These are phyloP conservation scores for Chloropsis cyanopogon DNA, from an alignment of 2,113 vertebrate species.

Conservation along the genomic window DNA sequence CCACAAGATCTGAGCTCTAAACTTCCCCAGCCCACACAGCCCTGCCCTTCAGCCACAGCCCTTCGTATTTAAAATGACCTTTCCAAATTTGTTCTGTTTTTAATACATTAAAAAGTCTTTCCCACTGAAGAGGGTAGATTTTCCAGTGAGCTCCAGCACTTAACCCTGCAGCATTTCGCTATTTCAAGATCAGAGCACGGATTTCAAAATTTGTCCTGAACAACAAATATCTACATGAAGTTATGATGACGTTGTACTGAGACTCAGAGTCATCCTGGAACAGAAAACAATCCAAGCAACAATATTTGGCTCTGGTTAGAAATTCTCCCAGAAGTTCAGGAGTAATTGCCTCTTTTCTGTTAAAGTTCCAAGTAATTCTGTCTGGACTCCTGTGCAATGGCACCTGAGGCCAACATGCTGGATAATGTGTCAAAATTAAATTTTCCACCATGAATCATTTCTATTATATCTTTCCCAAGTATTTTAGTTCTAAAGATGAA, in stretches of 20 bases:
- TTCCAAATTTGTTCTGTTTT: slow-evolving; percentile 46
- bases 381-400: not conserved
- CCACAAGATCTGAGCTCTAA: not conserved
- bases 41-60: not conserved
- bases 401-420: not conserved
- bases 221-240: not conserved
- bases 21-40: not conserved
- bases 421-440: not conserved
- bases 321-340: slow-evolving; percentile 18
- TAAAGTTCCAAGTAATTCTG: not conserved
- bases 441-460: not conserved
- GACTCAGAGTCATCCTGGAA: slow-evolving; percentile 16
- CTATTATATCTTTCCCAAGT: not conserved
- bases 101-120: not conserved
- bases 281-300: slow-evolving; percentile 19
- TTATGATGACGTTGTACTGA: not conserved
- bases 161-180: slow-evolving; percentile 50
- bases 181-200: not conserved
- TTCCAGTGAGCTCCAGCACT: slow-evolving; percentile 41
- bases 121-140: slow-evolving; percentile 31
- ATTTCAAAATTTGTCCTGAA: not conserved
- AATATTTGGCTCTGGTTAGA: not conserved
- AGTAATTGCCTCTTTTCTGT: not conserved
- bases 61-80: not conserved
- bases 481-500: not conserved